Evolutionary conservation across 2,113 vertebrate species (phyloP), one percentile per base, ranked within the genome.

Genomic region (Gnathonemus longibarbis): DNA sequence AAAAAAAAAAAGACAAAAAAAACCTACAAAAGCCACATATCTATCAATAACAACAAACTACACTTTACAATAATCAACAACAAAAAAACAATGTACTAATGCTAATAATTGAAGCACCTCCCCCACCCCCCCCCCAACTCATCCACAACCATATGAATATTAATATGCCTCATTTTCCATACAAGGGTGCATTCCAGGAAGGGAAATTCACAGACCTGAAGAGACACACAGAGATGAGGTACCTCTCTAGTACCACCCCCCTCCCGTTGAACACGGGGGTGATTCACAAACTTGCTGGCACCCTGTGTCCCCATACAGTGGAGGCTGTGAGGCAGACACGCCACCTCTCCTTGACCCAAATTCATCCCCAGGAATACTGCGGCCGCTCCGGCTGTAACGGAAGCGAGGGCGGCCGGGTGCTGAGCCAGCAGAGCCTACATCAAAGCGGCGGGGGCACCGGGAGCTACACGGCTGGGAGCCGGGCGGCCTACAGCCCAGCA

Each of bases 261-360:
- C 56, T 45, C 48, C 50, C 8, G 7, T 15, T n/a, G 50, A 74
- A 90, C 87, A 84, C 45, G 27, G 24, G 42, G 88, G 46, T 42
- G 87, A 85, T 31, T 80, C 88, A 86, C 74, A 46, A 21, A 86
- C 77, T 91, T 58, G 70, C 39, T 89, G 77, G 88, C 90, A 87
- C 56, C 90, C 56, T 49, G 66, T 48, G 46, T 90, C 70, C 31
- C 85, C 45, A 39, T 50, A 52, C 49, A 84, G 77, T 27, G 42
- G 70, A 2, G 24, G 31, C 70, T 90, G 66, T 15, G 48, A 49
- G 77, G 84, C 53, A 56, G 87, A 91, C 46, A 7, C 56, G 21
- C 74, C 53, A 80, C 90, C 80, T 84, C 45, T 88, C 83, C 77
- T 56, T 86, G 88, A 89, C 90, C 90, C 90, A 91, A 86, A 91